These are phyloP conservation scores for Thysanoteuthis rhombus DNA, from an alignment of 2,888 invertebrate genomes.

Conservation along the genomic window DNA sequence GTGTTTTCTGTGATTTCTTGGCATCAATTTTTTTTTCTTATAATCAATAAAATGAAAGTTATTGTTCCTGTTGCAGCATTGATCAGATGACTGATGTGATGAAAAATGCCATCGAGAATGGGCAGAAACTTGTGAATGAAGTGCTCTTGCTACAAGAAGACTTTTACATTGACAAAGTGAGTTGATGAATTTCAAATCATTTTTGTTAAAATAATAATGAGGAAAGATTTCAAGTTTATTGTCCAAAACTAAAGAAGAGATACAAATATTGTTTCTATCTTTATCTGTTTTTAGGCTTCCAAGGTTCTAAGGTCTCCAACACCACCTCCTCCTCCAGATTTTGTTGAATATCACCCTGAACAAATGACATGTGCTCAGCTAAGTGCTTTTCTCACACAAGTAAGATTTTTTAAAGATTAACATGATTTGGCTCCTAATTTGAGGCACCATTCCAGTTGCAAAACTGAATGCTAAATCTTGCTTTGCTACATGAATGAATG, in stretches of 20 bases:
- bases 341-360: constrained; percentile 57
- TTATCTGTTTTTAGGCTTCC: constrained; percentile 48
- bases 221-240: not conserved
- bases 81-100: constrained; percentile 65
- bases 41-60: not conserved
- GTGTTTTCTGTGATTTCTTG: no score
- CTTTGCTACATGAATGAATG: not conserved
- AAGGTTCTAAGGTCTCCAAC: constrained; percentile 61
- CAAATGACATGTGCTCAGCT: constrained; percentile 64
- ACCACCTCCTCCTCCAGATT: constrained; percentile 57
- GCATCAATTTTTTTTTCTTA: not conserved
- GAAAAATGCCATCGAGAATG: constrained; percentile 61
- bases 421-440: not conserved
- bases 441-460: not conserved
- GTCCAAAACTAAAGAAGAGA: not conserved
- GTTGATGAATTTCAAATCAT: constrained; percentile 29
- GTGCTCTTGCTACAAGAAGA: constrained; percentile 63
- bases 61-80: constrained; percentile 55
- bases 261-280: not conserved
- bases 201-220: not conserved
- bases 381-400: constrained; percentile 58
- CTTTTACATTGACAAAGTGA: constrained; percentile 64
- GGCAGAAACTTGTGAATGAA: constrained; percentile 59
- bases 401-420: constrained; percentile 36
- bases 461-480: not conserved